Base-by-base conservation (phyloP, 2,888 invertebrate species). In the Brenthis ino region DNA sequence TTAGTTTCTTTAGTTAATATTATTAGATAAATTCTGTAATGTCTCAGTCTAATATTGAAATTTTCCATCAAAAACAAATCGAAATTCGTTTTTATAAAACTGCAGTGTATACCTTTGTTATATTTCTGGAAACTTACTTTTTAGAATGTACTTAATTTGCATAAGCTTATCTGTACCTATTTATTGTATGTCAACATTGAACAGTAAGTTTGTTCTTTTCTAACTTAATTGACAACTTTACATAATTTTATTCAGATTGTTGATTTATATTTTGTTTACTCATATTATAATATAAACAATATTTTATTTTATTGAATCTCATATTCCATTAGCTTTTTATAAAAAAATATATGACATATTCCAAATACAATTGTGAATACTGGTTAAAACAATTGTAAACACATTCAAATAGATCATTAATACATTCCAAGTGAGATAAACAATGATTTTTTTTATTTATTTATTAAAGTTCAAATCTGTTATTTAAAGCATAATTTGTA, bases 61-160 rank as follows among this genome's bases (percentile, higher is more conserved):
- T 50, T 12, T 14, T 28, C 12, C n/a, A 50, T 50, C n/a, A 11
- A 33, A 28, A 50, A 60, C 48, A 33, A 50, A 13, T n/a, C 28
- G n/a, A 16, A 50, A n/a, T 6, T 13, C 13, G 14, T n/a, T 24
- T 43, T 28, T 48, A 14, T 24, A 47, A 58, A 13, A 60, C 50
- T 33, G 33, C 50, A 48, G n/a, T 58, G 48, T 50, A 28, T 28
- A 37, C n/a, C n/a, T 60, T 2, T 48, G 58, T 48, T 48, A n/a
- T 48, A 28, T 43, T 53, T 37, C 3, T 20, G n/a, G 13, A 43
- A 20, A 28, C n/a, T 47, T 47, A 65, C 57, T 67, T 68, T 72
- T 58, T 68, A 60, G 64, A 68, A 51, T 70, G 72, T 72, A 72
- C 72, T 72, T 72, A 67, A 70, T 70, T 66, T 60, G 24, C 60